phyloP scores from a whole-genome alignment of 2,888 invertebrate species.

The Alentia gelatinosa region DNA sequence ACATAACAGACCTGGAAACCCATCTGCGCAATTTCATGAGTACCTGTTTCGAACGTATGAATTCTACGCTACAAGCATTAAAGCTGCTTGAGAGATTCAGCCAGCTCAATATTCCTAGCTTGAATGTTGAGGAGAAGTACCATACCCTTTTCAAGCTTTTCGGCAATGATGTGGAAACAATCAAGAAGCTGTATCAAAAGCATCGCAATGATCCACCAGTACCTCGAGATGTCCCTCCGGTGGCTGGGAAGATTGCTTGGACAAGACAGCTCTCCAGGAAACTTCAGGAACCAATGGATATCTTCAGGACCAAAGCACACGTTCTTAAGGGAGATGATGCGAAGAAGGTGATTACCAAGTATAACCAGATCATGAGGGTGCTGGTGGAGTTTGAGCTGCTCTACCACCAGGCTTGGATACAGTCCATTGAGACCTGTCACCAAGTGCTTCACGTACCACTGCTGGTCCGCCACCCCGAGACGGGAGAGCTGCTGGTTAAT shows the following conservation, averaged over 20 bases:
- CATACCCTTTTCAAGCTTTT: slow-evolving; percentile 70
- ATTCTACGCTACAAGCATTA: slow-evolving; percentile 80
- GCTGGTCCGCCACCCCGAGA: slow-evolving; percentile 85
- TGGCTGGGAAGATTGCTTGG: slow-evolving; percentile 91
- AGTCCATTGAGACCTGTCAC: slow-evolving; percentile 87
- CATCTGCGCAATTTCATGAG: slow-evolving; percentile 76
- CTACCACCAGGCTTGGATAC: slow-evolving; percentile 90
- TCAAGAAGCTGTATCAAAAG: slow-evolving; percentile 86
- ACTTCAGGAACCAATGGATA: slow-evolving; percentile 88
- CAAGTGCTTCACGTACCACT: slow-evolving; percentile 83
- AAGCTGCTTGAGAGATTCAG: slow-evolving; percentile 85
- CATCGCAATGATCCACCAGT: slow-evolving; percentile 88
- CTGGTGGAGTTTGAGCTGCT: slow-evolving; percentile 91
- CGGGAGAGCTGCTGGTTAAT: slow-evolving; percentile 83
- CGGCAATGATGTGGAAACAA: slow-evolving; percentile 74
- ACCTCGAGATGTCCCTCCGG: slow-evolving; percentile 89
- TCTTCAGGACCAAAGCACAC: slow-evolving; percentile 78
- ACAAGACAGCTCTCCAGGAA: slow-evolving; percentile 88
- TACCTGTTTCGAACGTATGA: slow-evolving; percentile 70
- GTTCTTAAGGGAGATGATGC: slow-evolving; percentile 73
- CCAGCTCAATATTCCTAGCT: slow-evolving; percentile 86
- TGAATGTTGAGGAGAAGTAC: slow-evolving; percentile 87
- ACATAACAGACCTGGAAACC: slow-evolving; percentile 86
- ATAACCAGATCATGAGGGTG: slow-evolving; percentile 89
- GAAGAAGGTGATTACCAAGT: slow-evolving; percentile 81